Percentiles rank a stretch among this genome's conserved stretches.
phyloP scores from a whole-genome alignment of 2,888 invertebrate species.

The Coelopa pilipes region DNA sequence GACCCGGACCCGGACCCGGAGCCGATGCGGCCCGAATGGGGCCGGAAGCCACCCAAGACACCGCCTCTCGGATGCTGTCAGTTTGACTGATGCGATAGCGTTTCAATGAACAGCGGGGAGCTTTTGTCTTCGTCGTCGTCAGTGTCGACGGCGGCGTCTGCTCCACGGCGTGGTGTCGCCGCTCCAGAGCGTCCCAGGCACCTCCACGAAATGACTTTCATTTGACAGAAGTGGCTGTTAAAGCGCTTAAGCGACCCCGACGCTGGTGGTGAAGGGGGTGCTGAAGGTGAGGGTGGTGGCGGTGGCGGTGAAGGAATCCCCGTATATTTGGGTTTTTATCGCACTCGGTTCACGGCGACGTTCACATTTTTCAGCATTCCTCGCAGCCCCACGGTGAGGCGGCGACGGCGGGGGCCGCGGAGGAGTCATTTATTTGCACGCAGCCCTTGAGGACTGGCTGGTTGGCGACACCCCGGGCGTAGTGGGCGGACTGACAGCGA shows the following conservation, averaged over 20 bases:
- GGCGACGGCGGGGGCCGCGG: neutral
- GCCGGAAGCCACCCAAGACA: neutral
- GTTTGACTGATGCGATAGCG: slow-evolving; percentile 45
- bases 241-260: slow-evolving; percentile 35
- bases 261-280: slow-evolving; percentile 21
- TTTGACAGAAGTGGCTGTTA: slow-evolving; percentile 44
- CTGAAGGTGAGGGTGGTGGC: too few relatives aligned
- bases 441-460: neutral
- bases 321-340: slow-evolving; percentile 44
- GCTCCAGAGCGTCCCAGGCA: slow-evolving; percentile 25
- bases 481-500: neutral
- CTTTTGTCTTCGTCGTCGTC: slow-evolving; percentile 1
- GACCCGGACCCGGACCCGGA: neutral
- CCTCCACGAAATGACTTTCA: slow-evolving; percentile 45
- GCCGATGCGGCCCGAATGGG: neutral
- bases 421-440: slow-evolving; percentile 36
- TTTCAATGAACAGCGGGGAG: slow-evolving; percentile 44
- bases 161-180: slow-evolving; percentile 2
- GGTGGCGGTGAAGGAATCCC: neutral
- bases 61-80: slow-evolving; percentile 37
- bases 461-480: neutral
- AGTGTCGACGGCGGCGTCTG: neutral
- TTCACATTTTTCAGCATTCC: slow-evolving; percentile 33
- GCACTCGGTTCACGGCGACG: slow-evolving; percentile 35
- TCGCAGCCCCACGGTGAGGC: neutral